Evolutionary conservation across 2,113 vertebrate genomes (phyloP).

Genomic region (Piprites chloris): DNA sequence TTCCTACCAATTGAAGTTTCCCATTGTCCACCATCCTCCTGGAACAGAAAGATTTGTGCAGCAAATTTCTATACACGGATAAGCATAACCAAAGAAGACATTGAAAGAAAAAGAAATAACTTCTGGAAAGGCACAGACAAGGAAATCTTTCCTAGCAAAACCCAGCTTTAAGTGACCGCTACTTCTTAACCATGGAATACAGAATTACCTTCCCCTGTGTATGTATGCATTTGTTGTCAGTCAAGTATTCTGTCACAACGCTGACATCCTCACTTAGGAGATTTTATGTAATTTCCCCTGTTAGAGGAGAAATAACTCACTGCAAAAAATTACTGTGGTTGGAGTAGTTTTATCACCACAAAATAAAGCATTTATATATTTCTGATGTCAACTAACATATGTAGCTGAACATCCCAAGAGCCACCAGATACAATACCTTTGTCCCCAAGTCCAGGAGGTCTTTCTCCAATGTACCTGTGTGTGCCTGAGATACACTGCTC

Average conservation of each 20-base stretch:
- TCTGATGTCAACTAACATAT: fast-evolving
- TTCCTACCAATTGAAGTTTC: background rate
- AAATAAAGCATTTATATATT: background rate
- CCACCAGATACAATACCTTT: fast-evolving
- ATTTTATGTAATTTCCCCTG: background rate
- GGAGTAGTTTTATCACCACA: background rate
- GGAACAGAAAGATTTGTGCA: background rate
- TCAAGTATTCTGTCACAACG: background rate
- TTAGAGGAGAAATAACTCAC: background rate
- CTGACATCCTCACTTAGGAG: background rate
- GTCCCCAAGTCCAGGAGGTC: background rate
- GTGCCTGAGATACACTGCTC: background rate
- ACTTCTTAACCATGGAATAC: background rate
- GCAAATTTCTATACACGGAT: background rate
- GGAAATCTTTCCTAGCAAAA: background rate
- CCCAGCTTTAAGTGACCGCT: background rate
- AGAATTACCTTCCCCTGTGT: background rate
- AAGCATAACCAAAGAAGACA: background rate
- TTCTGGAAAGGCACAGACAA: background rate
- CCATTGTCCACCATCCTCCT: background rate
- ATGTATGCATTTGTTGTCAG: background rate
- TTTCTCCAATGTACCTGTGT: background rate
- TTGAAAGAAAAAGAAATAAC: background rate
- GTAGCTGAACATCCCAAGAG: background rate
- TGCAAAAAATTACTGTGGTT: background rate